phyloP scores from a whole-genome alignment of 2,797 vertebrate genomes.

The Sciaenops ocellatus region DNA sequence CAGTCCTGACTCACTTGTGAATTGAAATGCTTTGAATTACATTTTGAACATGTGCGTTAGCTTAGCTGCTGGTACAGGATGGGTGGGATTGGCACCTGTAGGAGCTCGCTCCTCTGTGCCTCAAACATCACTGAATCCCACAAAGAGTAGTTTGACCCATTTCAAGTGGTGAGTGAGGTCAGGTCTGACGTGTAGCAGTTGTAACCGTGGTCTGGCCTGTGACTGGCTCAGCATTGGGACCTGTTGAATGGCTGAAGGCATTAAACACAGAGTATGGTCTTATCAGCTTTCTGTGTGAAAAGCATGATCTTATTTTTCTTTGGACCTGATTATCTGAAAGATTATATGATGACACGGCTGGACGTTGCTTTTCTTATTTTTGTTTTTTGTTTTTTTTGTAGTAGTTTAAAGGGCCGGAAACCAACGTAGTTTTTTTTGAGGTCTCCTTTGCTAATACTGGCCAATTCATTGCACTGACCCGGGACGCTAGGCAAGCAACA shows the following conservation, averaged over 20 bases:
- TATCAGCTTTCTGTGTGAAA: constrained; percentile 55
- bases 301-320: constrained; percentile 62
- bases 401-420: constrained; percentile 66
- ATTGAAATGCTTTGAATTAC: constrained; percentile 49
- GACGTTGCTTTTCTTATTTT: constrained; percentile 51
- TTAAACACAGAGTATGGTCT: constrained; percentile 53
- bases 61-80: neutral
- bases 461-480: constrained; percentile 84
- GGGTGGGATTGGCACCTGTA: constrained; percentile 25
- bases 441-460: constrained; percentile 72
- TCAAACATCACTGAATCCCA: constrained; percentile 28
- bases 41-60: constrained; percentile 10
- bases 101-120: constrained; percentile 36
- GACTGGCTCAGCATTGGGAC: constrained; percentile 71
- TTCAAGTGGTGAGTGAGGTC: constrained; percentile 43
- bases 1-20: constrained; percentile 66
- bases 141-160: constrained; percentile 14
- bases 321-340: constrained; percentile 68
- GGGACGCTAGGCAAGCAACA: constrained; percentile 83
- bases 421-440: constrained; percentile 53
- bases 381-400: neutral
- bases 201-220: constrained; percentile 66
- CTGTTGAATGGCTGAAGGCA: constrained; percentile 62
- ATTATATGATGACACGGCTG: constrained; percentile 67
- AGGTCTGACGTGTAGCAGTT: constrained; percentile 74